Evolutionary conservation across 2,113 vertebrate species (phyloP), one percentile per base, ranked within the genome.

Genomic region (Tychaedon coryphoeus): DNA sequence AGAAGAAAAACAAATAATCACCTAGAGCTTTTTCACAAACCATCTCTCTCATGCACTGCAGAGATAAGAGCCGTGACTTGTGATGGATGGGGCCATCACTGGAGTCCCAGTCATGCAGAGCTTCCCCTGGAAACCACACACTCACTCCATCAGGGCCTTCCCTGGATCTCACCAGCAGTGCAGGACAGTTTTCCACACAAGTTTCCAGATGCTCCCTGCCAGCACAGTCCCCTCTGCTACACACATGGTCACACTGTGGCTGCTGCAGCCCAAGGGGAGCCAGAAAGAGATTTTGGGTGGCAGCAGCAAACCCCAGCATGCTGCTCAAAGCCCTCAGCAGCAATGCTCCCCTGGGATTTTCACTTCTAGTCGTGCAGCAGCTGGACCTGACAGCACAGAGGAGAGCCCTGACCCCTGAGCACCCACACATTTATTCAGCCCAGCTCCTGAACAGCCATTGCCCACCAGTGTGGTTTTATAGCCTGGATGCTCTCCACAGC

Each of bases 361-460:
- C 45, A 48, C 12, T 67, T 54, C 45, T 28, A 53, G 9, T 18
- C 36, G 42, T 26, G 12, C 26, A 83, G 3, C 20, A 29, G 14
- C 2, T 29, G 38, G 19, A 53, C 48, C 38, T 53, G 36, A 1
- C 7, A 56, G 20, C 31, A 25, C 36, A 60, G 70, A 12, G 5
- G 10, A 40, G 12, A 34, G 5, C 29, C 13, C 42, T 24, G 1
- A 6, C 15, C 8, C 2, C 20, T 13, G 76, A 80, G 50, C 15
- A 20, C 28, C 8, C 47, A 16, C 17, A 1, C 4, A 0, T 6
- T 33, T 3, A 13, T 40, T 25, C 69, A 64, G 60, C 65, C 45
- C 88, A 60, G 23, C 56, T 34, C 19, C 42, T 18, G 12, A 25
- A 1, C 0, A 5, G 9, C 3, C 24, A 3, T 0, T 34, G 25